Conservation (phyloP, 2,113 vertebrate genomes). For the Pachycephala philippinensis region DNA sequence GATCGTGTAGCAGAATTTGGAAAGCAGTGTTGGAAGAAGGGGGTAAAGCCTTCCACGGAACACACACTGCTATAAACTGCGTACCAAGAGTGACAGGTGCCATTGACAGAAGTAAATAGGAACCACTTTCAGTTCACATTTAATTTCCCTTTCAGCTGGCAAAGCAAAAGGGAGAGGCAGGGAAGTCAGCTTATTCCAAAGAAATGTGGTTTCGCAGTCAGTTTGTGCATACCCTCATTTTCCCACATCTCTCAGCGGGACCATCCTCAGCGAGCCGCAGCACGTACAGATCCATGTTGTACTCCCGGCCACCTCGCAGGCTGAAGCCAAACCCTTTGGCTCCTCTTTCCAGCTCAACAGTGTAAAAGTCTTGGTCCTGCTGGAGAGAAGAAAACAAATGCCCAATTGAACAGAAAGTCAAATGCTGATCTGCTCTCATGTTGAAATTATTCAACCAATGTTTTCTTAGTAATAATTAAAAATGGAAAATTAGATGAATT, state of each 20-base stretch:
- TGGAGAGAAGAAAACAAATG: neutral
- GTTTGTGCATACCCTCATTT: conserved; percentile 88
- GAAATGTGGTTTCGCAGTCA: neutral
- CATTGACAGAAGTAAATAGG: neutral
- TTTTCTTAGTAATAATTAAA: neutral
- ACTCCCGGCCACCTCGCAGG: conserved; percentile 93
- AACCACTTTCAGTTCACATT: neutral
- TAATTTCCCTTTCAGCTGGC: neutral
- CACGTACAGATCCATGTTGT: conserved; percentile 99
- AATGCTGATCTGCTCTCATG: neutral
- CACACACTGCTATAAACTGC: neutral
- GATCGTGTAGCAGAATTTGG: neutral
- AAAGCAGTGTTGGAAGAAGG: neutral
- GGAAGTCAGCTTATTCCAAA: neutral
- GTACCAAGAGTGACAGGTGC: neutral
- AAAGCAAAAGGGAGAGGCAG: neutral
- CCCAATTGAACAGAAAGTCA: neutral
- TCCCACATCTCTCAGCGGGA: conserved; percentile 92
- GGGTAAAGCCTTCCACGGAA: neutral
- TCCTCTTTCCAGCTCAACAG: conserved; percentile 95
- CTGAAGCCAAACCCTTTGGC: conserved; percentile 99
- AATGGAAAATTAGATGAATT: neutral
- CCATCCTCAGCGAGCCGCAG: conserved; percentile 95
- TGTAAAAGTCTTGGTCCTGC: conserved; percentile 93
- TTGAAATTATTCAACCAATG: neutral